Percentiles rank a stretch among this genome's conserved stretches.
Conservation (phyloP, 2,888 invertebrate species). For the Philereme vetulata region DNA sequence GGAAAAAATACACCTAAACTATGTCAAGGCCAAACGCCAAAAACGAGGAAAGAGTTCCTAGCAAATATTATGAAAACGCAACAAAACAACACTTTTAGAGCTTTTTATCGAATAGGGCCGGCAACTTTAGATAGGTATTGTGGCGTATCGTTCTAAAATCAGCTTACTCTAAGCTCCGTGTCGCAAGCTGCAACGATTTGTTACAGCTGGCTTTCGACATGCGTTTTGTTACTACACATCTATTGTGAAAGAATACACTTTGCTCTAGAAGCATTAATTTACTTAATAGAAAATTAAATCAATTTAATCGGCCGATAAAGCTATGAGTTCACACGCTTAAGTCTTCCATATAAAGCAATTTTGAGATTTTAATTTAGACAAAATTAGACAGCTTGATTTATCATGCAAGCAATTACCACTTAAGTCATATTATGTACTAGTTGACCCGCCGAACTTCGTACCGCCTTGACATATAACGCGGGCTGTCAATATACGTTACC, state of each 20-base stretch:
- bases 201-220: constrained; percentile 33
- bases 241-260: constrained; percentile 25
- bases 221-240: constrained; percentile 24
- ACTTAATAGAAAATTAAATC: constrained; percentile 12
- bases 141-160: constrained; percentile 27
- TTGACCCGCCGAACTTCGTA: no score
- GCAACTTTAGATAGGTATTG: not conserved
- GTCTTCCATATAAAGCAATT: not conserved
- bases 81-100: not conserved
- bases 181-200: constrained; percentile 25
- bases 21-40: no score
- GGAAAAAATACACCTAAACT: no score
- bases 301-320: constrained; percentile 11
- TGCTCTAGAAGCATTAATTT: constrained; percentile 25
- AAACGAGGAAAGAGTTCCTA: no score
- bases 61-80: no score
- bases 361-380: not conserved
- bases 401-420: not conserved
- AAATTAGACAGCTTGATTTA: not conserved
- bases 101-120: not conserved
- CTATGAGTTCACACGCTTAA: constrained; percentile 16
- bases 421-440: not conserved
- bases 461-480: no score
- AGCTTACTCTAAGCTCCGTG: constrained; percentile 19
- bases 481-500: no score